Conservation (phyloP, 2,797 vertebrate species). For the Eidolon dupreanum region DNA sequence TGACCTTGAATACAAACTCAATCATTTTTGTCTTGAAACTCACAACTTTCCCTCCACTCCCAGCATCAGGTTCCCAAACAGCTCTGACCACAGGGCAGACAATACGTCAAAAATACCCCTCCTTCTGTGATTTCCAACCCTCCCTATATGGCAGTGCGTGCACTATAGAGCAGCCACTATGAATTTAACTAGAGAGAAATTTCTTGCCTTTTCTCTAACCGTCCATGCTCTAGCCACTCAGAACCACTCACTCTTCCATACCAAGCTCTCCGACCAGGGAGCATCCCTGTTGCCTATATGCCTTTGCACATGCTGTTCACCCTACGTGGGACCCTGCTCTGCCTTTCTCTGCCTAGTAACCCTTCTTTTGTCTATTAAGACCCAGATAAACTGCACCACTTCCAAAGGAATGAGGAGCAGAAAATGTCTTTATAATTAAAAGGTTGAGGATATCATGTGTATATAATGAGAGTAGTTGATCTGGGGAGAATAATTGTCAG, state of each 20-base stretch:
- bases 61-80: neutral
- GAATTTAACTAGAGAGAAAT: neutral
- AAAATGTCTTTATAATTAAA: neutral
- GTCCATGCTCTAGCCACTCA: neutral
- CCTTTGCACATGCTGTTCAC: neutral
- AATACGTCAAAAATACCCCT: neutral
- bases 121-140: neutral
- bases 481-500: neutral
- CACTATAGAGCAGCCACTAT: neutral
- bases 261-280: neutral
- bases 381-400: neutral
- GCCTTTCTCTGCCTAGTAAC: neutral
- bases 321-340: neutral
- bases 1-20: neutral
- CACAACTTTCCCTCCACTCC: neutral
- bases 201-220: neutral
- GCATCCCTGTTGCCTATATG: no score
- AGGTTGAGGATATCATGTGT: neutral
- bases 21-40: neutral
- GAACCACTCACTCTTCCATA: neutral
- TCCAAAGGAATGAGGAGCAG: neutral
- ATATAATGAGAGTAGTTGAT: neutral
- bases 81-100: neutral
- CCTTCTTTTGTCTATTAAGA: neutral
- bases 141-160: neutral